Conservation (phyloP, 2,888 invertebrate genomes). For the Aphodius granarius region DNA sequence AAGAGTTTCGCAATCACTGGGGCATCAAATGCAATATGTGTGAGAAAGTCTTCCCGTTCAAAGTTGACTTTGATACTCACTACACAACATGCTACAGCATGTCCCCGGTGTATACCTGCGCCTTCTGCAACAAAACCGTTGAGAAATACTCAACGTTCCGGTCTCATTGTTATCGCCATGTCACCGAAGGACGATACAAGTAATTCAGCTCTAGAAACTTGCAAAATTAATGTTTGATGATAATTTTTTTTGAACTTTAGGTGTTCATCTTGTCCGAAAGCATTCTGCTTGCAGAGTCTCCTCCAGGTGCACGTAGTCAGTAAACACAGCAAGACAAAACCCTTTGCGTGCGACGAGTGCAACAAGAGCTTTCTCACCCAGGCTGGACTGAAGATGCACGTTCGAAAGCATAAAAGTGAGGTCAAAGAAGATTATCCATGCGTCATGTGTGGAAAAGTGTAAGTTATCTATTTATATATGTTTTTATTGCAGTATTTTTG, state of each 20-base stretch:
- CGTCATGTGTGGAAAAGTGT: slow-evolving; percentile 54
- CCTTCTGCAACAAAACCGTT: slow-evolving; percentile 59
- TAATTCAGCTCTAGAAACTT: slow-evolving; percentile 35
- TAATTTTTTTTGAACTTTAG: slow-evolving; percentile 43
- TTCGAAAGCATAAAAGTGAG: slow-evolving; percentile 54
- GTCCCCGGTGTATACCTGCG: slow-evolving; percentile 61
- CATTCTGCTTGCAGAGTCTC: slow-evolving; percentile 58
- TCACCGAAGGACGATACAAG: slow-evolving; percentile 60
- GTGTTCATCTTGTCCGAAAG: slow-evolving; percentile 59
- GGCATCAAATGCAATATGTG: slow-evolving; percentile 62
- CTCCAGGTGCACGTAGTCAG: slow-evolving; percentile 59
- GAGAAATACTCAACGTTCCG: slow-evolving; percentile 59
- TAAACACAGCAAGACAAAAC: slow-evolving; percentile 55
- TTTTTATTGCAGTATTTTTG: too few relatives aligned
- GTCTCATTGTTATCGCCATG: slow-evolving; percentile 61
- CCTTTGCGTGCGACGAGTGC: slow-evolving; percentile 53
- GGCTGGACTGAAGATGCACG: slow-evolving; percentile 56
- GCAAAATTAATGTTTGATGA: not conserved
- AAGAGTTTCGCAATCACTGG: slow-evolving; percentile 53
- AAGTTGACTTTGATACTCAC: slow-evolving; percentile 59
- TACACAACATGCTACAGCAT: slow-evolving; percentile 50
- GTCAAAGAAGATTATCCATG: slow-evolving; percentile 52
- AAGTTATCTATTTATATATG: slow-evolving; percentile 28
- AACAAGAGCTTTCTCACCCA: slow-evolving; percentile 54
- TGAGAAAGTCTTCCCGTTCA: slow-evolving; percentile 55